Conservation (phyloP, 1,140 invertebrate genomes). For the Euschistus heros region DNA sequence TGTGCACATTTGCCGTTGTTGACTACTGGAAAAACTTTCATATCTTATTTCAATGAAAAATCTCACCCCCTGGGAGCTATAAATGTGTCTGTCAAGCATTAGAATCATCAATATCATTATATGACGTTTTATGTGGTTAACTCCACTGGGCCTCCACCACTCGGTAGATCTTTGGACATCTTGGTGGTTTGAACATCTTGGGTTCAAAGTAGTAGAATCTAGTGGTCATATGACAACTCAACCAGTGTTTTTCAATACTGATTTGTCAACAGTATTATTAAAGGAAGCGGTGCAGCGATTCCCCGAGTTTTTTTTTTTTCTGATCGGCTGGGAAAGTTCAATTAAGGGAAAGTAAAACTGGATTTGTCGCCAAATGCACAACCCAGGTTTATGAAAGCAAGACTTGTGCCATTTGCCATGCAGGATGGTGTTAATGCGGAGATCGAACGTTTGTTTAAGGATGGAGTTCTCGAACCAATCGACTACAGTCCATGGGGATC, state of each 20-base stretch:
- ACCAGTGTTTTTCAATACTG: not conserved
- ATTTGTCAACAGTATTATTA: not conserved
- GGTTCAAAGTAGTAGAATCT: not conserved
- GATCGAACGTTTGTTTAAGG: not conserved
- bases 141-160: not conserved
- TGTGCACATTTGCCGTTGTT: too few relatives aligned
- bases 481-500: constrained; percentile 8
- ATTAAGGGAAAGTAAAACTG: not conserved
- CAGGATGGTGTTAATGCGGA: not conserved
- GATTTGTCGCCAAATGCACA: not conserved
- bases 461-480: not conserved
- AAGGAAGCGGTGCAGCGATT: not conserved
- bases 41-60: too few relatives aligned
- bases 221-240: not conserved
- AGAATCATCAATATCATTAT: not conserved
- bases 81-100: too few relatives aligned
- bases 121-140: not conserved
- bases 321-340: constrained; percentile 2
- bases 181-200: not conserved
- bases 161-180: not conserved
- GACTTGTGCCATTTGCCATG: constrained; percentile 1
- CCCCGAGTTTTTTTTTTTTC: not conserved
- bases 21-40: too few relatives aligned
- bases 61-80: too few relatives aligned
- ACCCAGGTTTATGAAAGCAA: too few relatives aligned